Percentiles rank a stretch among this genome's conserved stretches.
Conservation (phyloP, 2,113 vertebrate genomes). For the Equus przewalskii region DNA sequence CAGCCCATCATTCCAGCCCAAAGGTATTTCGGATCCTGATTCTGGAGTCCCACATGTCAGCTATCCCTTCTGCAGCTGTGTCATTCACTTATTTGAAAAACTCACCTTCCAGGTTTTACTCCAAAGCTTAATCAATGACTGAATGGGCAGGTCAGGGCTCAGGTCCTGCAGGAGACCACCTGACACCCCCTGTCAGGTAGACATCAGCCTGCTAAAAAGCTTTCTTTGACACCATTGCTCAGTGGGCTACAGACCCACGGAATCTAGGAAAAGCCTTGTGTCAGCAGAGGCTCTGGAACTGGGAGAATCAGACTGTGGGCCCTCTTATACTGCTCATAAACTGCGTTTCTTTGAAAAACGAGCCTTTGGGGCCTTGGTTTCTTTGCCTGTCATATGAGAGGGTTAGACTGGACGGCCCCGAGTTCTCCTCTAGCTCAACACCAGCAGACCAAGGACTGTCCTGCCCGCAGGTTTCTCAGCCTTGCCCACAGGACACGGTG, state of each 20-base stretch:
- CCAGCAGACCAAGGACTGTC: background rate
- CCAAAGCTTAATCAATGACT: background rate
- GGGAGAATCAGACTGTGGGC: background rate
- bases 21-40: background rate
- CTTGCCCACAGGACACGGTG: background rate
- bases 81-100: background rate
- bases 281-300: background rate
- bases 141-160: background rate
- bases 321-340: background rate
- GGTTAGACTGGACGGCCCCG: background rate
- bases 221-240: background rate
- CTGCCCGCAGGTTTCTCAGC: background rate
- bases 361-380: background rate
- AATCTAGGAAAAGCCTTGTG: background rate
- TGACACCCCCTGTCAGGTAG: background rate
- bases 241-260: rapidly evolving
- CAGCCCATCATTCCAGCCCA: background rate
- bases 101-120: background rate
- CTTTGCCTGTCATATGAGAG: background rate
- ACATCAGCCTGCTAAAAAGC: background rate
- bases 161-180: background rate
- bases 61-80: background rate
- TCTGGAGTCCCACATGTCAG: background rate
- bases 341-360: background rate
- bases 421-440: background rate